Conservation (phyloP, 2,113 vertebrate genomes). For the Malurus cyaneus region DNA sequence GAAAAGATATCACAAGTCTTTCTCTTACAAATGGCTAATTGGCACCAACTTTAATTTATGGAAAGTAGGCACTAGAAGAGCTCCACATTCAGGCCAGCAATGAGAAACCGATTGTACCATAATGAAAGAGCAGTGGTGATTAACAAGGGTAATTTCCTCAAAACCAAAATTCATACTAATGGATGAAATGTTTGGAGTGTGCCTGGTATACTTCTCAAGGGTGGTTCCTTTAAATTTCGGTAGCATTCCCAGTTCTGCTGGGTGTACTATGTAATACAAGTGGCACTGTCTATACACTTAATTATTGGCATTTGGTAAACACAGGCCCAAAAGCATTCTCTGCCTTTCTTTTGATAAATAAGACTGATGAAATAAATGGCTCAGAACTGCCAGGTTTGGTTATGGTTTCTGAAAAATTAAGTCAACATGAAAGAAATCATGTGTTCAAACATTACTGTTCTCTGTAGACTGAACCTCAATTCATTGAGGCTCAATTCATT, state of each 20-base stretch:
- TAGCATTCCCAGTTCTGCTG: neutral
- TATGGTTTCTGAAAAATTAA: constrained; percentile 67
- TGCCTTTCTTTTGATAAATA: constrained; percentile 68
- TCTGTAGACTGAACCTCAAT: constrained; percentile 56
- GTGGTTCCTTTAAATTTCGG: constrained; percentile 53
- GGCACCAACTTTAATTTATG: neutral
- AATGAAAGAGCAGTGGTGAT: neutral
- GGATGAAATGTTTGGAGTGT: constrained; percentile 19
- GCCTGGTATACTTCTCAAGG: neutral
- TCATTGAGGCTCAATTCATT: constrained; percentile 55
- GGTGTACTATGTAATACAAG: neutral
- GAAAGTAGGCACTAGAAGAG: neutral
- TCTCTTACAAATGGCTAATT: constrained; percentile 19
- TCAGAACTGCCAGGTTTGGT: constrained; percentile 70
- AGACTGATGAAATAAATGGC: constrained; percentile 56
- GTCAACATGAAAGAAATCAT: constrained; percentile 65
- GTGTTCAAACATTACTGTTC: constrained; percentile 57
- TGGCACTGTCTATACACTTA: constrained; percentile 29
- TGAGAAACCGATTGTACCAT: neutral
- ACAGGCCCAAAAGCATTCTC: constrained; percentile 53
- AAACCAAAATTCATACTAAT: constrained; percentile 23
- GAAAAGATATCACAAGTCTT: constrained; percentile 15
- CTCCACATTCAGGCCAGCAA: constrained; percentile 7
- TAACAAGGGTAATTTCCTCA: neutral
- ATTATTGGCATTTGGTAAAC: constrained; percentile 67